Base-by-base conservation (phyloP, 2,888 invertebrate species). In the Xylocampa areola region DNA sequence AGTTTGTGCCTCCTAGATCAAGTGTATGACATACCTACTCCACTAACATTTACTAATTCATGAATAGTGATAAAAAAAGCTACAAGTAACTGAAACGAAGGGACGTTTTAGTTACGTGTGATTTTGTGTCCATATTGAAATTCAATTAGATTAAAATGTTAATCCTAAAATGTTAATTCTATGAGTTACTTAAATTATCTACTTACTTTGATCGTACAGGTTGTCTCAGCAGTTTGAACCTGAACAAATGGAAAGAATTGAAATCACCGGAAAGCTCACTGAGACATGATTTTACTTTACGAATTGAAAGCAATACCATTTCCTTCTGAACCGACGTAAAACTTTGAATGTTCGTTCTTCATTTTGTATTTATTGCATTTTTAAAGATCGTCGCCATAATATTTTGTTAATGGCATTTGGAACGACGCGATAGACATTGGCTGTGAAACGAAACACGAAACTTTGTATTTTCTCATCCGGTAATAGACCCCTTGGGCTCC, bases 401-500 rank as follows among this genome's bases (percentile, higher is more conserved):
- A 68, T 66, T 70, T 53, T 50, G 54, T 59, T 69, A 70, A 70
- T 66, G 67, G 50, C 39, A 48, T 16, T 33, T 51, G 48, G 17
- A 60, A 65, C 43, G 60, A 55, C 37, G 51, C 45, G 48, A 65
- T 47, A 60, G 52, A 58, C 45, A 55, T 68, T 49, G 48, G 35
- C 41, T 71, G 44, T 11, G 51, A 58, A 66, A 53, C 40, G 54
- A 65, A 68, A 48, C 27, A 45, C 33, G 50, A 62, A 65, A 54
- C 65, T 61, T 68, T 43, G 51, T 53, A 55, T 62, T 60, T 64
- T 19, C 37, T 54, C 49, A 53, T 60, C 43, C 47, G 37, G 21
- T 76, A 67, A 74, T 65, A 55, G 67, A 68, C 48, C 62, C 57
- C 72, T 37, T 41, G 64, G 65, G 64, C 21, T 60, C 61, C 57